Conservation (phyloP, 2,113 vertebrate genomes). For the Arenaria interpres region DNA sequence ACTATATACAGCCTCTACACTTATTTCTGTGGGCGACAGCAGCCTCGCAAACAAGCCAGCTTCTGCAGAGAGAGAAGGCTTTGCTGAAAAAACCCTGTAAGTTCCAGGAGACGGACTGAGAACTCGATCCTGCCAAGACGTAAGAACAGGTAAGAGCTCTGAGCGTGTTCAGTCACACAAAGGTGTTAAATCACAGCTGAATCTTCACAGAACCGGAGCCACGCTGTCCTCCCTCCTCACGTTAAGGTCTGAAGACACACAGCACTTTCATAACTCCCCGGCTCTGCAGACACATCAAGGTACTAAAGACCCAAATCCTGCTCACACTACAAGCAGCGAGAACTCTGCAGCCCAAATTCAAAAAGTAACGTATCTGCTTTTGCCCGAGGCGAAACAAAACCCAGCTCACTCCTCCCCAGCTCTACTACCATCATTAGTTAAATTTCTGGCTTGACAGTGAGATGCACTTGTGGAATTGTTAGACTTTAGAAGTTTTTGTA, state of each 20-base stretch:
- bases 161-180: not conserved
- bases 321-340: not conserved
- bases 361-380: fast-evolving
- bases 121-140: fast-evolving
- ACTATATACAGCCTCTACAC: not conserved
- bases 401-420: not conserved
- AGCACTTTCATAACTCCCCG: not conserved
- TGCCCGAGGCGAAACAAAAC: not conserved
- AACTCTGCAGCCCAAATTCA: not conserved
- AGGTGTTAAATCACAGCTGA: not conserved
- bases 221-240: not conserved
- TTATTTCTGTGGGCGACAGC: not conserved
- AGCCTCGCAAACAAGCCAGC: not conserved
- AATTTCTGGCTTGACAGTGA: not conserved
- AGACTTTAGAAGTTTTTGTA: fast-evolving
- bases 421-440: not conserved
- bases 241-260: not conserved
- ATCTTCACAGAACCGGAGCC: not conserved
- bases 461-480: not conserved
- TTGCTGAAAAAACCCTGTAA: not conserved
- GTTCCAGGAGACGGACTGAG: not conserved
- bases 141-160: not conserved
- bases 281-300: not conserved
- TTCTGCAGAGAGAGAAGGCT: not conserved
- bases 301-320: not conserved